Base-by-base conservation (phyloP, 2,888 invertebrate species). In the Diloba caeruleocephala region DNA sequence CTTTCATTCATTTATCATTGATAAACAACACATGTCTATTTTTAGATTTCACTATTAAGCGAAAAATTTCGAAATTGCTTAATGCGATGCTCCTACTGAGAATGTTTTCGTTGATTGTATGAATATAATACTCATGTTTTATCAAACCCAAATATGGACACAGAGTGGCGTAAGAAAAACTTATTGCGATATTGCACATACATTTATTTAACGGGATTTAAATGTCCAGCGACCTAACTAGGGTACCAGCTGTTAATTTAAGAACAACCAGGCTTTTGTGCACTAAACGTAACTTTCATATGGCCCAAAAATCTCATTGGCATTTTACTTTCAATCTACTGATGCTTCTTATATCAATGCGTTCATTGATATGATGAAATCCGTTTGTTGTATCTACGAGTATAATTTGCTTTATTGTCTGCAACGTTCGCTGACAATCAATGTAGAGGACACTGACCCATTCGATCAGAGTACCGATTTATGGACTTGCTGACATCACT, bases 401-500 rank as follows among this genome's bases (percentile, higher is more conserved):
- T 75, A 81, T 82, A 84, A 87, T 87, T 83, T 79, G 76, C 82
- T 82, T 85, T 85, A 88, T 87, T 87, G 87, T 82, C 81, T 76
- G 76, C 74, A 76, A 63, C 79, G 77, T 78, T 85, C 82, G 77
- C 78, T 81, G 81, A 76, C 78, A 84, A 76, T 80, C 80, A 85
- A 81, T 83, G 78, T 80, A 84, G 70, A 84, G 90, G 83, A 81
- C 88, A 81, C 71, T 89, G 90, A 88, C 85, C 89, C 76, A 79
- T 70, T 81, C 76, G 71, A 81, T 82, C 78, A 76, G 65, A 75
- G 77, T 78, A 80, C 72, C 78, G 80, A 87, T 86, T 85, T 82
- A 79, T 81, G 66, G 59, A 52, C 71, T 49, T 59, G 56, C 76
- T 81, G 76, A 77, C 79, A 75, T 81, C 77, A 74, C 53, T 62